Evolutionary conservation across 1,140 invertebrate genomes (phyloP), one percentile per base, ranked within the genome.

Genomic region (Apis florea): DNA sequence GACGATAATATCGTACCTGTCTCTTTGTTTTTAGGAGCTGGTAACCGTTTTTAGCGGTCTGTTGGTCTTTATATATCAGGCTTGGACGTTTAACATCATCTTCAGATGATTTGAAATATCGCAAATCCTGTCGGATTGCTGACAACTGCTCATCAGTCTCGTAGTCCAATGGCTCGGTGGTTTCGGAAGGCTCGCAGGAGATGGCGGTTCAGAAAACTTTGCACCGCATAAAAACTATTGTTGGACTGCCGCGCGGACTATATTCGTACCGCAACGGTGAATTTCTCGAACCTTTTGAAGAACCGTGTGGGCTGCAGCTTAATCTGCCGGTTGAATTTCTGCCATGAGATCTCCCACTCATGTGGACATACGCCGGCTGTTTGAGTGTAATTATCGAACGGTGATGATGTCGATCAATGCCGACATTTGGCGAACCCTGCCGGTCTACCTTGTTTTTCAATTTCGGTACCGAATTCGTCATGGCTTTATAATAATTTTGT

Each of bases 181-280:
- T 85, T 94, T 95, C 13, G 95, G 95, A 58, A 96, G 90, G 77
- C 93, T 94, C 70, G 94, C 93, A 9, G 95, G 95, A 49, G 95
- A 94, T 11, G 95, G 95, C 58, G 95, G 94, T 75, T 95, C 95
- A 51, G 94, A 95, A 86, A 95, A 95, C 84, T 95, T 95, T 17
- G 95, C 95, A 83, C 95, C 68, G 95, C 95, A 86, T 95, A 96
- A 79, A 93, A 94, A 73, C 82, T 92, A 87, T 90, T 8, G 93
- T 94, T 26, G 94, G 94, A 83, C 93, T 94, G 64, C 91, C 89
- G 19, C 92, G 91, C 49, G 92, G 91, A 86, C 91, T 89, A 19
- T 67, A 73, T 1, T 90, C 83, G 21, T 82, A 82, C 31, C 72
- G 89, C n/a, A 85, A 64, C 11, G 90, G 91, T 15, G 91, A 89